phyloP scores from a whole-genome alignment of 2,797 vertebrate species.

The Acanthurus leucopareius region DNA sequence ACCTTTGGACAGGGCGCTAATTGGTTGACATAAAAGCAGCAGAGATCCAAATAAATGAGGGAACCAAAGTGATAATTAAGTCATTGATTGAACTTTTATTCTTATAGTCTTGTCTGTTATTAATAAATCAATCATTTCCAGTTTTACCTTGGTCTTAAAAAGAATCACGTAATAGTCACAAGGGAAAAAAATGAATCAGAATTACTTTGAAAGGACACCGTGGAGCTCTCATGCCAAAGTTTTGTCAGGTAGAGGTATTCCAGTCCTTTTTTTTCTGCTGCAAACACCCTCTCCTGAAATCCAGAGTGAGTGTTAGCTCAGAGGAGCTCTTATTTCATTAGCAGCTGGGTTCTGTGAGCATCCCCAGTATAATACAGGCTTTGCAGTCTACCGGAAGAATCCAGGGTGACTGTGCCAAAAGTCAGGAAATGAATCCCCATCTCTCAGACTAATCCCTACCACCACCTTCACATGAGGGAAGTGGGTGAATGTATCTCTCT shows the following conservation, averaged over 20 bases:
- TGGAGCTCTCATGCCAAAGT: conserved; percentile 19
- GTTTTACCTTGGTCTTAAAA: not conserved
- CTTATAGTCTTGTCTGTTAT: not conserved
- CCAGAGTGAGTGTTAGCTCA: conserved; percentile 44
- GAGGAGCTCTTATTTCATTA: conserved; percentile 76
- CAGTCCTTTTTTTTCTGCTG: conserved; percentile 29
- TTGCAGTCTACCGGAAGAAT: conserved; percentile 59
- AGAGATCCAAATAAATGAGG: not conserved
- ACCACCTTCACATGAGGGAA: conserved; percentile 48
- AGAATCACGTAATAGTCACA: not conserved
- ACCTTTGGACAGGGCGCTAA: not conserved
- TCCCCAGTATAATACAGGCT: conserved; percentile 67
- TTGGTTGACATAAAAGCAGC: not conserved
- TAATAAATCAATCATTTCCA: not conserved
- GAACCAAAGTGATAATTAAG: too few relatives aligned
- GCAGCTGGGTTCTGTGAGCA: conserved; percentile 64
- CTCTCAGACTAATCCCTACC: conserved; percentile 61
- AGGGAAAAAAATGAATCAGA: not conserved
- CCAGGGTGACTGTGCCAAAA: conserved; percentile 67
- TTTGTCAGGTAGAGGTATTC: conserved; percentile 3
- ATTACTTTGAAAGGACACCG: conserved; percentile 14
- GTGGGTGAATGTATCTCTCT: conserved; percentile 36
- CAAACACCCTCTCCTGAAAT: conserved; percentile 43
- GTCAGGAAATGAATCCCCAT: conserved; percentile 73
- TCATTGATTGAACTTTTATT: too few relatives aligned